Conservation (phyloP, 2,888 invertebrate species). For the Rutpela maculata region DNA sequence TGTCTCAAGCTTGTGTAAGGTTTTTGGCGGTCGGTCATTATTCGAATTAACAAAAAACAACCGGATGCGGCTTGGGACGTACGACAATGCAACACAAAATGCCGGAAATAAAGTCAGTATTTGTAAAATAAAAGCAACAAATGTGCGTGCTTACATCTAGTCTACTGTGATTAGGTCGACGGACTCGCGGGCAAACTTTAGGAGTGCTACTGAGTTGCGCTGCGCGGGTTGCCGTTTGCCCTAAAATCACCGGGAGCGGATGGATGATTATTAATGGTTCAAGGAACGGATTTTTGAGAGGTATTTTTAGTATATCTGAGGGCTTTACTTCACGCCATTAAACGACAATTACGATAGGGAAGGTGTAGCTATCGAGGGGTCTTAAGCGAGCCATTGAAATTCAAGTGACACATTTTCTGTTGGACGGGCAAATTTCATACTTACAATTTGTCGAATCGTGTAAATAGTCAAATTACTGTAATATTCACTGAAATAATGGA, state of each 20-base stretch:
- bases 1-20: background rate
- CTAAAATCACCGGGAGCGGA: conserved; percentile 11
- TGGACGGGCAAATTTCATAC: background rate
- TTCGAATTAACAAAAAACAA: conserved; percentile 25
- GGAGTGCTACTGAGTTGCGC: conserved; percentile 26
- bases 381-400: background rate
- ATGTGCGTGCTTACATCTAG: conserved; percentile 35
- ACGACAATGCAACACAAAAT: conserved; percentile 48
- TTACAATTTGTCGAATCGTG: background rate
- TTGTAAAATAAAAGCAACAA: conserved; percentile 41
- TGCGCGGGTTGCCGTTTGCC: conserved; percentile 17
- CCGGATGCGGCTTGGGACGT: conserved; percentile 48
- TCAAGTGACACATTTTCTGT: background rate
- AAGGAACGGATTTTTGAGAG: conserved; percentile 15
- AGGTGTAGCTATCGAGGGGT: background rate
- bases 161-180: conserved; percentile 43
- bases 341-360: background rate
- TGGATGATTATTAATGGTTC: conserved; percentile 20
- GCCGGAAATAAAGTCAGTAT: conserved; percentile 52
- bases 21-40: conserved; percentile 15
- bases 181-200: conserved; percentile 34
- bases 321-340: conserved; percentile 5
- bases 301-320: conserved; percentile 5
- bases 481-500: too few species aligned
- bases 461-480: too few species aligned